Evolutionary conservation across 2,113 vertebrate species (phyloP).

Genomic region (Lanius ludovicianus): DNA sequence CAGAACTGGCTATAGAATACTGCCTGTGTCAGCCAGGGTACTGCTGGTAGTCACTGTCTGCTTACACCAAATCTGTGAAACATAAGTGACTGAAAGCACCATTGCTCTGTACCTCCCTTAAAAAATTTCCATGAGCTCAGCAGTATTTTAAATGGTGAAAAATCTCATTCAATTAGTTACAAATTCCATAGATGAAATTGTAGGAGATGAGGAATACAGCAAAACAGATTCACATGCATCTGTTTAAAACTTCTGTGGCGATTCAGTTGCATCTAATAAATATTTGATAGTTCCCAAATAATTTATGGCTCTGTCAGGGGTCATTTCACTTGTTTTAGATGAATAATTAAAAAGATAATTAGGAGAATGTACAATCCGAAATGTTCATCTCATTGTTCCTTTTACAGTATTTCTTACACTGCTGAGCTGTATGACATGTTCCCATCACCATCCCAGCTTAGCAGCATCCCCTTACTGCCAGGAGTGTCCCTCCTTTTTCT

Average conservation of each 20-base stretch:
- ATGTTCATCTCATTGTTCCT: conserved; percentile 82
- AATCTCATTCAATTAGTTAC: background rate
- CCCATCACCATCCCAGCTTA: background rate
- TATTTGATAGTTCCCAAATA: conserved; percentile 83
- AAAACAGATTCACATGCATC: conserved; percentile 53
- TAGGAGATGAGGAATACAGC: conserved; percentile 1
- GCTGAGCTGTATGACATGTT: conserved; percentile 8
- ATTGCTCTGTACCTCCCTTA: background rate
- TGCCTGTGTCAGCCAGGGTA: background rate
- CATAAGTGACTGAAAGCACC: background rate
- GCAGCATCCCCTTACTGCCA: background rate
- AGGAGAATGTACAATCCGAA: conserved; percentile 78
- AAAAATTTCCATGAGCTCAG: background rate
- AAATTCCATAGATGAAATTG: conserved; percentile 29
- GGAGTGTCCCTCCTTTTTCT: background rate
- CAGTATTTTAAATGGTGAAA: background rate
- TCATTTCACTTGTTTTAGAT: conserved; percentile 91
- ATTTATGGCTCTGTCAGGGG: conserved; percentile 84
- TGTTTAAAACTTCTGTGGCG: conserved; percentile 66
- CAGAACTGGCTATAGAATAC: background rate
- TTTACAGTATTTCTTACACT: conserved; percentile 68
- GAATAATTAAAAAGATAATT: conserved; percentile 89
- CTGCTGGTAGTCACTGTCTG: background rate
- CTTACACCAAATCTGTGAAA: background rate
- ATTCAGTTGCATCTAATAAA: conserved; percentile 82